Evolutionary conservation across 2,113 vertebrate species (phyloP).

Genomic region (Neolamprologus sp.): DNA sequence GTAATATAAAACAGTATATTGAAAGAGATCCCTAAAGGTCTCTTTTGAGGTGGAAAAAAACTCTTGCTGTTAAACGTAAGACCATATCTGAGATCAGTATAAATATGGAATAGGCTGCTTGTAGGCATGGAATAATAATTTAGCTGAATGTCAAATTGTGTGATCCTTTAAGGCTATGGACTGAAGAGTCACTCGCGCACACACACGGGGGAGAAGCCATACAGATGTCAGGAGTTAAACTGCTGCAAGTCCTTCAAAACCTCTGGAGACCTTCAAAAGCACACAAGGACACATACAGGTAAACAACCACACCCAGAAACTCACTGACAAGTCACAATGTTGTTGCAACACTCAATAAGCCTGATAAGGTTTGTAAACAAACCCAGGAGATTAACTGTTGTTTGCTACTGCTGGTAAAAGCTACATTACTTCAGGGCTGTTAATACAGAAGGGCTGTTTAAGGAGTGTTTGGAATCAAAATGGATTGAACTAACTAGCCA

Average conservation of each 20-base stretch:
- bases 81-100: neutral
- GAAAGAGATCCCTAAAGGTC: neutral
- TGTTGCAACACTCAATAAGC: neutral
- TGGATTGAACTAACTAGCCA: neutral
- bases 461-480: neutral
- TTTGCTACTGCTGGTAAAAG: neutral
- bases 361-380: neutral
- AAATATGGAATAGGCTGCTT: neutral
- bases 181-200: conserved; percentile 96
- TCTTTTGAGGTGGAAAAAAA: neutral
- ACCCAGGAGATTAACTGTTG: neutral
- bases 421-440: neutral
- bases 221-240: conserved; percentile 91
- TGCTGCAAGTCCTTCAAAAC: conserved; percentile 98
- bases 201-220: conserved; percentile 98
- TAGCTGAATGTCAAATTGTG: neutral
- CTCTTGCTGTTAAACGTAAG: neutral
- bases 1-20: neutral
- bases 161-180: conserved; percentile 78
- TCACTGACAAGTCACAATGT: neutral
- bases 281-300: conserved; percentile 98
- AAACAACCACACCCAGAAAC: neutral
- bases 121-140: neutral
- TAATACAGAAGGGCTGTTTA: neutral
- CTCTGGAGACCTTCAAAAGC: conserved; percentile 96